These are phyloP conservation scores for Amphimedon queenslandica DNA, from an alignment of 37 sponge, comb jelly and placozoan species.

Conservation along the genomic window DNA sequence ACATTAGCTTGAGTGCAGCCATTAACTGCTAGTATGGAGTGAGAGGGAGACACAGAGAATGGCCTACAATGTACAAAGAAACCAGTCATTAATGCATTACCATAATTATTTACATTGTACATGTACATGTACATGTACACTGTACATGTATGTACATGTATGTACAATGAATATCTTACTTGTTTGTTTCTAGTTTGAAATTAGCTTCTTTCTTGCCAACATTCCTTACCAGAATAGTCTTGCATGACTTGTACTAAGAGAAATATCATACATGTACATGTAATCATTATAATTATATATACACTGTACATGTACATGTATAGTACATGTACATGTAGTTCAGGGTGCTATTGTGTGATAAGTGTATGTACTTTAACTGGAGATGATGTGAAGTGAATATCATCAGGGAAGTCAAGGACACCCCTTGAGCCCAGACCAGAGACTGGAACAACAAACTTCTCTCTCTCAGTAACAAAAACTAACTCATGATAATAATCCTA, in stretches of 20 bases:
- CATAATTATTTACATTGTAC: too few relatives aligned
- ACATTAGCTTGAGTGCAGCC: slow-evolving; percentile 80
- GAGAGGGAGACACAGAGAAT: slow-evolving; percentile 72
- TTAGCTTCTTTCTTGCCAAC: slow-evolving; percentile 79
- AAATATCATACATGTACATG: too few relatives aligned
- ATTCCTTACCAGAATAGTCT: slow-evolving; percentile 94
- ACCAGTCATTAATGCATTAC: not conserved
- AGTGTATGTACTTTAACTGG: slow-evolving; percentile 88
- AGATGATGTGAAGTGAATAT: slow-evolving; percentile 76
- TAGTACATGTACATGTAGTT: too few relatives aligned
- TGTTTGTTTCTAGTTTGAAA: slow-evolving; percentile 53
- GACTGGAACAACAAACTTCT: slow-evolving; percentile 89
- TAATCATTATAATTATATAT: too few relatives aligned
- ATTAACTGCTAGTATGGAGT: slow-evolving; percentile 61
- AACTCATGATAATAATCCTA: slow-evolving; percentile 92
- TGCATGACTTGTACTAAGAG: slow-evolving; percentile 68
- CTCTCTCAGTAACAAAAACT: slow-evolving; percentile 88
- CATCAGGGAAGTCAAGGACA: slow-evolving; percentile 96
- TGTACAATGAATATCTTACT: too few relatives aligned
- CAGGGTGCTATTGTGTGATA: too few relatives aligned
- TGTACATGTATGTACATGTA: too few relatives aligned
- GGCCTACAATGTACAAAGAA: slow-evolving; percentile 43
- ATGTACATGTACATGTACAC: too few relatives aligned
- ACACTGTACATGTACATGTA: too few relatives aligned
- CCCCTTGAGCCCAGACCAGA: slow-evolving; percentile 83